phyloP scores from a whole-genome alignment of 2,797 vertebrate species.

The Halcyon leucocephala region DNA sequence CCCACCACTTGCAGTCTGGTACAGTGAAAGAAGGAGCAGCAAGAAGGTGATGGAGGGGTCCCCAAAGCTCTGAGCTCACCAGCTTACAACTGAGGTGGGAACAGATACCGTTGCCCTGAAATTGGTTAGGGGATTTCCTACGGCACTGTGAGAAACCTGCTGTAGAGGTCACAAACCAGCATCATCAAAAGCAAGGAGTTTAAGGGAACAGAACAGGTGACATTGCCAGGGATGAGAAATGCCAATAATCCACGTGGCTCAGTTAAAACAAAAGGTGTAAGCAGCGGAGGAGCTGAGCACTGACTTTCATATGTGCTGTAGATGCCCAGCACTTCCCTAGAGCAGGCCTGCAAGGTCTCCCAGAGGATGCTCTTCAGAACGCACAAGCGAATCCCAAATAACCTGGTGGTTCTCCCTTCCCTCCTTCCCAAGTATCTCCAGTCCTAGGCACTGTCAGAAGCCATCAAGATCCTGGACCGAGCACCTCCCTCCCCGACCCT shows the following conservation, averaged over 20 bases:
- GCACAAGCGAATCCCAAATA: not conserved
- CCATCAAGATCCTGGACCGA: rapidly evolving
- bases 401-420: not conserved
- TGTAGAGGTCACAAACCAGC: not conserved
- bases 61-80: not conserved
- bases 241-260: not conserved
- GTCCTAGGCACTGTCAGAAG: not conserved
- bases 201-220: not conserved
- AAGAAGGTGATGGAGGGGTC: not conserved
- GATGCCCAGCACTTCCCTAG: not conserved
- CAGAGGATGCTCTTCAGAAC: not conserved
- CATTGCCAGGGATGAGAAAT: not conserved
- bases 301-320: not conserved
- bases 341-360: not conserved
- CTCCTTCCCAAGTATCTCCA: not conserved
- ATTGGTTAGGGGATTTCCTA: not conserved
- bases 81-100: not conserved
- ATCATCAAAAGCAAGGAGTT: not conserved
- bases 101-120: not conserved
- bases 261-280: not conserved
- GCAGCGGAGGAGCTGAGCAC: not conserved
- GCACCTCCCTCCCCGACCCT: not conserved
- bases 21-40: not conserved
- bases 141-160: not conserved
- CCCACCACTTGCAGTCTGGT: not conserved